Evolutionary conservation across 2,888 invertebrate genomes (phyloP), one percentile per base, ranked within the genome.

Genomic region (Bombyx huttoni): DNA sequence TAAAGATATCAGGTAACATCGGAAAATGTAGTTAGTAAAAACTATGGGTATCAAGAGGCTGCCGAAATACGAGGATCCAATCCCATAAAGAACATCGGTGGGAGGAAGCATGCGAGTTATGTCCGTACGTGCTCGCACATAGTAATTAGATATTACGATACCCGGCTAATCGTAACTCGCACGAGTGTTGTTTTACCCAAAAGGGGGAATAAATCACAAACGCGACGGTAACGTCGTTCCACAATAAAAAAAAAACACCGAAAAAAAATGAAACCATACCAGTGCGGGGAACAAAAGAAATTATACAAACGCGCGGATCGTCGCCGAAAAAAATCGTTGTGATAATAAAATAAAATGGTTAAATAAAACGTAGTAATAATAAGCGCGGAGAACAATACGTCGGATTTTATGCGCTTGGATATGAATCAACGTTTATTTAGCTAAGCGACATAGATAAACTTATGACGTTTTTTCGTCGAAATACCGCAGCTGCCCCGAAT

Each of bases 131-230:
- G 88, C 85, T 73, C 73, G 72, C 75, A 76, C 88, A 88, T 87
- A 86, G 83, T 87, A 87, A 87, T 88, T 87, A 88, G 85, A 87
- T 88, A 88, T 87, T 87, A 87, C 80, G 75, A 70, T 73, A 71
- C 77, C 75, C 69, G 66, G 77, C 83, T 88, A 87, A 87, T 88
- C 84, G 87, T 84, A 83, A 84, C 85, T 86, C 82, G 81, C 81
- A 80, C 81, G 84, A 82, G 82, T 81, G 85, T 87, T 87, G 86
- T 88, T 88, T 87, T 87, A 86, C 83, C 75, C 78, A 66, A 81
- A 82, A 80, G 80, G 86, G 86, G 75, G 80, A 81, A 86, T 87
- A 85, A 88, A 87, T 88, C 87, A 85, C 72, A 59, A 65, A 70
- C 70, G 70, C 79, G 69, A 75, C 70, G 74, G 74, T 73, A 75